phyloP scores from a whole-genome alignment of 2,797 vertebrate species.

The Huso huso region DNA sequence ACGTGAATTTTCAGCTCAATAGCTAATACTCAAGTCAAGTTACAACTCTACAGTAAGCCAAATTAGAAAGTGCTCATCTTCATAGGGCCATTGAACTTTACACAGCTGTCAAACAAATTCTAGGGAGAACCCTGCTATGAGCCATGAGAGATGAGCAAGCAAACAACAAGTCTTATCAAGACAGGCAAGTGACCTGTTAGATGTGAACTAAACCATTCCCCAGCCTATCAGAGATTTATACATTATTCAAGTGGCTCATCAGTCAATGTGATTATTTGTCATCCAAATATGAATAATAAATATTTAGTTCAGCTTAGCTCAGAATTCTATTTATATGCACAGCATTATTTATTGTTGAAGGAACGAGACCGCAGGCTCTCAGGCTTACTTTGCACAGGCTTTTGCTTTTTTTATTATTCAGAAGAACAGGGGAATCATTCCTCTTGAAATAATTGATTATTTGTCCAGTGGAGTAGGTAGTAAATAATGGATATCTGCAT shows the following conservation, averaged over 20 bases:
- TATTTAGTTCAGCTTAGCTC: conserved; percentile 6
- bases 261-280: conserved; percentile 61
- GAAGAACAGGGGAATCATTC: conserved; percentile 43
- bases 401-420: conserved; percentile 35
- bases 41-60: too few relatives aligned
- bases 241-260: conserved; percentile 63
- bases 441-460: conserved; percentile 56
- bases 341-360: conserved; percentile 12
- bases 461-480: conserved; percentile 34
- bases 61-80: not conserved
- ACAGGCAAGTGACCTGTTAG: conserved; percentile 4
- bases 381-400: conserved; percentile 1
- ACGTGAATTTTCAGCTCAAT: too few relatives aligned
- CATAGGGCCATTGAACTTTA: not conserved
- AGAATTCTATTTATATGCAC: not conserved
- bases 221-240: conserved; percentile 51
- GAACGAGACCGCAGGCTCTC: not conserved
- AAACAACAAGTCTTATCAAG: not conserved
- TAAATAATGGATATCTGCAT: conserved; percentile 62
- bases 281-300: conserved; percentile 60
- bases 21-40: too few relatives aligned
- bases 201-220: conserved; percentile 21
- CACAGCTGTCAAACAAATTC: not conserved
- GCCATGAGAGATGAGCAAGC: not conserved
- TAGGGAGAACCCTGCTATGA: not conserved